A percentile compares a stretch with the other conserved stretches of the same genome.
Evolutionary conservation across 2,113 vertebrate species (phyloP).

Genomic region (Paralichthys olivaceus): DNA sequence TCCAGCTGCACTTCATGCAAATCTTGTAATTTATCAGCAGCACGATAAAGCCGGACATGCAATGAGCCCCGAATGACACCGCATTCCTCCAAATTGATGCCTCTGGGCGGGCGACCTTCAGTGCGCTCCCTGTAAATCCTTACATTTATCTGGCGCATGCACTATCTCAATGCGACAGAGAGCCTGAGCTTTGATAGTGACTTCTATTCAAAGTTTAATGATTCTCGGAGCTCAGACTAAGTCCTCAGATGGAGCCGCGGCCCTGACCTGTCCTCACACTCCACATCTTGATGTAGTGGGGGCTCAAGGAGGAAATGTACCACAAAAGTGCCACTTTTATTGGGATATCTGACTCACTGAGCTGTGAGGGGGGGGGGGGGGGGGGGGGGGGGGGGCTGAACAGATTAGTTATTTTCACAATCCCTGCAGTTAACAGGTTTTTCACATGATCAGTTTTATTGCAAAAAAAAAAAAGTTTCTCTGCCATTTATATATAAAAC

Average conservation of each 20-base stretch:
- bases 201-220: conserved; percentile 61
- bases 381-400: conserved; percentile 2
- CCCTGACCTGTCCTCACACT: conserved; percentile 28
- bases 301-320: conserved; percentile 34
- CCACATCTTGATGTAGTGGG: conserved; percentile 30
- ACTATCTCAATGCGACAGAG: conserved; percentile 30
- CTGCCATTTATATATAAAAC: conserved; percentile 26
- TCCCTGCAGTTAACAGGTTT: background rate
- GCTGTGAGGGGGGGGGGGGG: background rate
- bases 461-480: conserved; percentile 22
- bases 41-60: conserved; percentile 11
- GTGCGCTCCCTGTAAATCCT: conserved; percentile 44
- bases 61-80: background rate
- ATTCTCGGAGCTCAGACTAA: conserved; percentile 40
- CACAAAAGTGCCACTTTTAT: conserved; percentile 28
- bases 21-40: conserved; percentile 24
- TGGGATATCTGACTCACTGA: conserved; percentile 18
- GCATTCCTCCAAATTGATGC: conserved; percentile 10
- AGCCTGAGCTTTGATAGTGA: conserved; percentile 27
- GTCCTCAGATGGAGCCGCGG: conserved; percentile 18
- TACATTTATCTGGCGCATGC: conserved; percentile 30
- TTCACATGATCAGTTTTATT: conserved; percentile 42
- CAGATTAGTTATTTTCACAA: conserved; percentile 33
- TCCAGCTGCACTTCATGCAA: conserved; percentile 1
- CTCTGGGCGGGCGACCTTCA: conserved; percentile 47